Base-by-base conservation (phyloP, 2,888 invertebrate genomes). In the Acutogordius australiensis region DNA sequence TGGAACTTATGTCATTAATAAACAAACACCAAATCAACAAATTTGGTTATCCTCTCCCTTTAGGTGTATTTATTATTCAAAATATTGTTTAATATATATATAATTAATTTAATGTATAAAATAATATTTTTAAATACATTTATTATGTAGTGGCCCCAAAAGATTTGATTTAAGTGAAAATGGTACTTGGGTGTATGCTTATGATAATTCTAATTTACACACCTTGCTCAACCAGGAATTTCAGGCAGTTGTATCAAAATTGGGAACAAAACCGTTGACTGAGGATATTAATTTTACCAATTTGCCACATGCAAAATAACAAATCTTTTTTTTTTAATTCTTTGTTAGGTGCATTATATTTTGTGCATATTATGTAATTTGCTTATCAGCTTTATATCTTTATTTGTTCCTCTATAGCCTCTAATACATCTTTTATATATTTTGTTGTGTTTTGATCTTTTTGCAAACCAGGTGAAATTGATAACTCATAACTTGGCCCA, bases 1-100 rank as follows among this genome's bases (percentile, higher is more conserved):
- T 68, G 86, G 85, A 28, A 87, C 84, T 1, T 91, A 91, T 69
- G 90, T 94, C 0, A 86, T 94, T 67, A 94, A 91, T 71, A 79
- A 88, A 64, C 91, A 91, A 72, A 78, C 82, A 1, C 90, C 90
- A 0, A 91, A 91, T 69, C 80, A 80, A 70, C 91, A 91, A 73
- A 86, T 91, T 65, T 91, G 91, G 91, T 74, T 91, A 0, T 90
- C 90, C 64, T 90, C 90, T 0, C 91, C 91, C 0, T 74, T 74
- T 1, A 84, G 85, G 37, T 37, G 8, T 37, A 37, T n/a, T n/a
- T n/a, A n/a, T n/a, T n/a, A n/a, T n/a, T n/a, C n/a, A n/a, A n/a
- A n/a, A n/a, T n/a, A n/a, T n/a, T n/a, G n/a, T n/a, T n/a, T n/a
- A n/a, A n/a, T n/a, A n/a, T n/a, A n/a, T n/a, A n/a, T n/a, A n/a